Evolutionary conservation across 1,140 invertebrate species (phyloP).

Genomic region (Laupala kohalensis): DNA sequence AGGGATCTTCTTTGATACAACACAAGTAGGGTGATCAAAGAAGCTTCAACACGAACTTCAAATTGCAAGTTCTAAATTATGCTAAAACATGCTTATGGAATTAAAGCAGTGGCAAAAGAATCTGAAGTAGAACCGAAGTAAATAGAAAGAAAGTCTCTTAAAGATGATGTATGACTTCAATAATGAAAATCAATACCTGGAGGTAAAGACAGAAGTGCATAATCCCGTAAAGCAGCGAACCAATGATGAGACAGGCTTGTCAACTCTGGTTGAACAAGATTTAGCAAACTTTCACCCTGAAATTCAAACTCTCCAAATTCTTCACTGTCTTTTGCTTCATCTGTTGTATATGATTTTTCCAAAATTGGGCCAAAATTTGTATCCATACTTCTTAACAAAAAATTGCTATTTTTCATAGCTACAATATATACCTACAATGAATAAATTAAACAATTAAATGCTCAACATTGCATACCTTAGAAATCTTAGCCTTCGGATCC

Average conservation of each 20-base stretch:
- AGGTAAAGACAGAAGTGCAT: conserved; percentile 86
- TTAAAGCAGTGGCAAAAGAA: too few relatives aligned
- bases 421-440: conserved; percentile 73
- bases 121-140: too few relatives aligned
- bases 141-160: not conserved
- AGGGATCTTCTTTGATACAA: too few relatives aligned
- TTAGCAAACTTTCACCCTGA: conserved; percentile 67
- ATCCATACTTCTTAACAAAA: conserved; percentile 36
- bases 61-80: too few relatives aligned
- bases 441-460: too few relatives aligned
- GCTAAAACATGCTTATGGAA: too few relatives aligned
- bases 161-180: not conserved
- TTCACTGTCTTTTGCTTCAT: conserved; percentile 36
- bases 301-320: conserved; percentile 60
- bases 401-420: conserved; percentile 69
- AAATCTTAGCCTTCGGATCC: too few relatives aligned
- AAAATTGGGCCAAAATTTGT: not conserved
- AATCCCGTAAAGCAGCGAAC: conserved; percentile 86
- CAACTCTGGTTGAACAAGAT: conserved; percentile 87
- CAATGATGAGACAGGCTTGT: conserved; percentile 83
- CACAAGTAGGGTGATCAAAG: too few relatives aligned
- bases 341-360: not conserved
- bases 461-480: too few relatives aligned
- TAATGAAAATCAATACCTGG: conserved; percentile 38
- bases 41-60: too few relatives aligned